Evolutionary conservation across 1,140 invertebrate genomes (phyloP).

Genomic region (Bombus waltoni): DNA sequence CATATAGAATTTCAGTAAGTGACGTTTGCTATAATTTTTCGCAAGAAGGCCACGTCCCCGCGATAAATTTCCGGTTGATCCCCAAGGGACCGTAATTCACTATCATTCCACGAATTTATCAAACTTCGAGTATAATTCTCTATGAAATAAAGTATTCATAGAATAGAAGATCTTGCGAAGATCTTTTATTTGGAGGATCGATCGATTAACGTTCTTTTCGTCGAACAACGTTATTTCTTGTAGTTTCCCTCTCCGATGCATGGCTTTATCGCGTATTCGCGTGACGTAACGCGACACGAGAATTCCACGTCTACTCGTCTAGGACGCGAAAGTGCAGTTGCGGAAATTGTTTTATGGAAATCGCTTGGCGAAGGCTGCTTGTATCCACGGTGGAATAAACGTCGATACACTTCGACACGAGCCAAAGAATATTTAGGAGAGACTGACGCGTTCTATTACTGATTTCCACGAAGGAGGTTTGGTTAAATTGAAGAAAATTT

Average conservation of each 20-base stretch:
- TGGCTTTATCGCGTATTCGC: slow-evolving; percentile 35
- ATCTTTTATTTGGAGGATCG: neutral
- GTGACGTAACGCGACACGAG: slow-evolving; percentile 36
- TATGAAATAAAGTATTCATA: neutral
- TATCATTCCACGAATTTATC: neutral
- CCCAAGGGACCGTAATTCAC: neutral
- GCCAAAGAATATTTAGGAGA: neutral
- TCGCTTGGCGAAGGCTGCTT: neutral
- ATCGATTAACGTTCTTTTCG: slow-evolving; percentile 1
- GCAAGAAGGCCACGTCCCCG: neutral
- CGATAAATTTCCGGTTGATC: neutral
- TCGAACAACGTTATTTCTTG: neutral
- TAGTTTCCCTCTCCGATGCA: neutral
- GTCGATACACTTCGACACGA: slow-evolving; percentile 25
- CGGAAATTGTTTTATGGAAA: slow-evolving; percentile 49
- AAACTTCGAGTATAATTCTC: neutral
- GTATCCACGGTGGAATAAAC: neutral
- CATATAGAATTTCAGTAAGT: neutral
- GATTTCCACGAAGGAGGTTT: neutral
- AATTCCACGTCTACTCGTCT: slow-evolving; percentile 22
- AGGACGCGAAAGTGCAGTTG: slow-evolving; percentile 30
- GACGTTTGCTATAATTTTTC: slow-evolving; percentile 7
- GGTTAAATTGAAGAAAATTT: neutral
- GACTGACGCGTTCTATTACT: neutral
- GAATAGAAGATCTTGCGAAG: neutral